phyloP scores from a whole-genome alignment of 2,888 invertebrate genomes.

The Tenthredo mesomela region DNA sequence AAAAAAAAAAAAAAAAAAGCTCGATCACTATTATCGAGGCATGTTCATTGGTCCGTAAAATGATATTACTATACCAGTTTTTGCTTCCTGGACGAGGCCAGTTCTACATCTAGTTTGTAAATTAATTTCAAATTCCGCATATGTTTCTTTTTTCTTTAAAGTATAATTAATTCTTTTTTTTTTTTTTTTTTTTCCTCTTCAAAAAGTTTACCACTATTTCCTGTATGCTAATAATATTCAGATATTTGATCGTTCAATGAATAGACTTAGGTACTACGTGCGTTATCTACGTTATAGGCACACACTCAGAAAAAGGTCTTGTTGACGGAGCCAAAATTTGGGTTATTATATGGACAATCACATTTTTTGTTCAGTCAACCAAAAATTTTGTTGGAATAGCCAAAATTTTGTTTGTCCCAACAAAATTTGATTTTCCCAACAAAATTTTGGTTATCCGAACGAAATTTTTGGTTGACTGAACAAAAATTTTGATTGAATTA shows the following conservation, averaged over 20 bases:
- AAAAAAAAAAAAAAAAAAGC: constrained; percentile 3
- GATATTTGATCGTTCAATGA: not conserved
- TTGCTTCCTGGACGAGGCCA: not conserved
- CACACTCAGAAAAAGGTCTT: too few relatives aligned
- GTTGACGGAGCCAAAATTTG: too few relatives aligned
- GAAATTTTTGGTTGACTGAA: too few relatives aligned
- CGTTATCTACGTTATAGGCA: not conserved
- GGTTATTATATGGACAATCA: too few relatives aligned
- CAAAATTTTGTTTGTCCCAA: too few relatives aligned
- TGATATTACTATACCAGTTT: constrained; percentile 34
- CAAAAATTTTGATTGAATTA: too few relatives aligned
- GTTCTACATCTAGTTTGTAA: not conserved
- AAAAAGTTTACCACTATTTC: not conserved
- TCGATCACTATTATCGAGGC: constrained; percentile 35
- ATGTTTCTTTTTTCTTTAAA: not conserved
- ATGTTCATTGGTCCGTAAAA: not conserved
- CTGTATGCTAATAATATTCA: not conserved
- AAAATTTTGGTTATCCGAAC: too few relatives aligned
- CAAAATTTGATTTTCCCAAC: too few relatives aligned
- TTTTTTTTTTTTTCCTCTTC: not conserved
- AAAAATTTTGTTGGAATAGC: too few relatives aligned
- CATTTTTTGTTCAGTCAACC: too few relatives aligned
- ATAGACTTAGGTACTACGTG: not conserved
- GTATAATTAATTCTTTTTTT: not conserved
- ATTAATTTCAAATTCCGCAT: not conserved